A percentile compares a stretch with the other conserved stretches of the same genome.
These are phyloP conservation scores for Philopotamus ludificatus DNA, from an alignment of 1,140 invertebrate species.

Conservation along the genomic window DNA sequence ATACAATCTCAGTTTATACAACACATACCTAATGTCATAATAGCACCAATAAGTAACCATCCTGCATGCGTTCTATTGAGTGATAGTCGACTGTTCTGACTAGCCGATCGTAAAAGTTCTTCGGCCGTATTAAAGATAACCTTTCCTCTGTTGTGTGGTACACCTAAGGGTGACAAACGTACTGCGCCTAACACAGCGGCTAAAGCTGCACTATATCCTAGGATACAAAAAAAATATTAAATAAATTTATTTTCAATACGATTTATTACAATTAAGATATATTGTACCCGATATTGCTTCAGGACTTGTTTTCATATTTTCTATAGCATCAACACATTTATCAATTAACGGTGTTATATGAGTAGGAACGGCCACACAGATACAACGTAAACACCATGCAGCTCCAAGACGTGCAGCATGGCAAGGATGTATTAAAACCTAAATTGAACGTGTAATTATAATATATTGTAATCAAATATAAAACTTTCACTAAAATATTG, in stretches of 20 bases:
- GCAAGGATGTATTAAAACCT: slow-evolving; percentile 90
- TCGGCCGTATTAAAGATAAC: slow-evolving; percentile 97
- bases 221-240: slow-evolving; percentile 45
- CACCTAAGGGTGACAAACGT: slow-evolving; percentile 85
- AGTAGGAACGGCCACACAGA: slow-evolving; percentile 90
- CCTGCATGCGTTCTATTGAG: slow-evolving; percentile 94
- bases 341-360: slow-evolving; percentile 92
- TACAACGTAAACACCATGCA: slow-evolving; percentile 88
- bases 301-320: slow-evolving; percentile 85
- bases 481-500: background rate
- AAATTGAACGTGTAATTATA: slow-evolving; percentile 36
- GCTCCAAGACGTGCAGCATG: slow-evolving; percentile 87
- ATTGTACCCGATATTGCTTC: slow-evolving; percentile 81
- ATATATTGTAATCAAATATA: background rate
- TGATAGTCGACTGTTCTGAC: slow-evolving; percentile 93
- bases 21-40: slow-evolving; percentile 86
- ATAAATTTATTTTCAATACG: slow-evolving; percentile 8
- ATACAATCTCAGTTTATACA: slow-evolving; percentile 16
- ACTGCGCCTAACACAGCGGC: slow-evolving; percentile 92
- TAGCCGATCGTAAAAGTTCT: slow-evolving; percentile 94
- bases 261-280: background rate
- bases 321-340: slow-evolving; percentile 80
- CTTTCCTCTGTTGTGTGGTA: slow-evolving; percentile 95
- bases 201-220: slow-evolving; percentile 90
- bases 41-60: slow-evolving; percentile 94